Base-by-base conservation (phyloP, 1,140 invertebrate species). In the Brachionus rotundiformis region DNA sequence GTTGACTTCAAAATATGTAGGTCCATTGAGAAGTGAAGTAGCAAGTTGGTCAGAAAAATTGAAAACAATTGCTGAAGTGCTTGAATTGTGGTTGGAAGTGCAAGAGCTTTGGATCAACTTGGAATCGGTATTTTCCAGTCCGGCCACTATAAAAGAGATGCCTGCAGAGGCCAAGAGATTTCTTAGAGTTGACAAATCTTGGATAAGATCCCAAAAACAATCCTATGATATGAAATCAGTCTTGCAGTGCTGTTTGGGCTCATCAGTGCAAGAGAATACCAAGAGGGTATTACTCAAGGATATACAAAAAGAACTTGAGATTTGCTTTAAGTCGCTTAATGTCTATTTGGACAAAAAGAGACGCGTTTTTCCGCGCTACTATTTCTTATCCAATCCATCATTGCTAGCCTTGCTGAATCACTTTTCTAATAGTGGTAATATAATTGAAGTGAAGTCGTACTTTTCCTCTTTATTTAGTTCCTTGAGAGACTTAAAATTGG, bases 121-220 rank as follows among this genome's bases (percentile, higher is more conserved):
- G 31, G 87, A 88, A 82, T 87, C 88, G 19, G 88, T 89, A 81
- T 89, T 89, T 85, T 86, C 86, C 82, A 88, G 86, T 44, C 87
- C 88, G 63, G 87, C 88, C 81, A 88, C 88, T 82, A 85, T 88
- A 83, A 87, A 87, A 13, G 88, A 89, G 84, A 88, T 89, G 87
- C 88, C 88, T 8, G 86, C 88, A 54, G 88, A 89, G 83, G 87
- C 87, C 2, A 85, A 86, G 25, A 87, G 88, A 84, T 89, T 89
- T 85, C 86, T 85, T n/a, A 86, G 87, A 27, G 65, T 82, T 31
- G 81, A 82, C 39, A 82, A 68, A 23, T 49, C 61, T 8, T 82
- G 81, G 81, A 68, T 71, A 3, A 82, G 87, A 86, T 87, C 87
- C 84, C 88, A 88, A 87, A 87, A 86, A 82, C 85, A 85, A 84